Conservation (phyloP, 2,113 vertebrate species). For the Chlorocebus sabaeus region DNA sequence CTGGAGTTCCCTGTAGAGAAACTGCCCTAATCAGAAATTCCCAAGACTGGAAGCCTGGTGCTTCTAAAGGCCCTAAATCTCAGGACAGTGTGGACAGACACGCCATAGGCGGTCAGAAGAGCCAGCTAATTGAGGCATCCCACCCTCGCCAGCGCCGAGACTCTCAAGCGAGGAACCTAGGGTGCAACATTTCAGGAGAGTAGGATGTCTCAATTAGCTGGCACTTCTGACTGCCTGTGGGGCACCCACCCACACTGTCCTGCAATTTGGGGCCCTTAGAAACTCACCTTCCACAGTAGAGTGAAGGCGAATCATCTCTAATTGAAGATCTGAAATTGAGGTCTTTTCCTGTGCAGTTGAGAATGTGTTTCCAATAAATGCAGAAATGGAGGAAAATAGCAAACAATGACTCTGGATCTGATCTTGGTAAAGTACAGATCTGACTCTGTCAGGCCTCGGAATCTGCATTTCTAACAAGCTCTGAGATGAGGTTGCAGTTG, state of each 20-base stretch:
- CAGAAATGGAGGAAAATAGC: not conserved
- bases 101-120: rapidly evolving
- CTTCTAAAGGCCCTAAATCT: not conserved
- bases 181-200: not conserved
- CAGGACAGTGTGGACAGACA: not conserved
- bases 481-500: not conserved
- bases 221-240: not conserved
- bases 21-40: not conserved
- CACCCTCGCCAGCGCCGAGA: too few species aligned
- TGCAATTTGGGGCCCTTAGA: not conserved
- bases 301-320: not conserved
- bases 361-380: not conserved
- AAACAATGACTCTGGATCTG: not conserved
- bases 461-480: not conserved
- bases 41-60: not conserved
- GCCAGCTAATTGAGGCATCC: rapidly evolving
- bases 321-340: not conserved
- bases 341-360: not conserved
- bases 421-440: not conserved
- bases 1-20: not conserved
- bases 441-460: not conserved
- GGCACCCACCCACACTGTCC: too few species aligned
- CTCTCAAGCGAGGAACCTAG: not conserved
- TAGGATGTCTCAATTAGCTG: not conserved
- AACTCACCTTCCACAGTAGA: not conserved